Percentiles rank a stretch among this genome's conserved stretches.
These are phyloP conservation scores for Dicaeum eximium DNA, from an alignment of 2,113 vertebrate genomes.

Conservation along the genomic window DNA sequence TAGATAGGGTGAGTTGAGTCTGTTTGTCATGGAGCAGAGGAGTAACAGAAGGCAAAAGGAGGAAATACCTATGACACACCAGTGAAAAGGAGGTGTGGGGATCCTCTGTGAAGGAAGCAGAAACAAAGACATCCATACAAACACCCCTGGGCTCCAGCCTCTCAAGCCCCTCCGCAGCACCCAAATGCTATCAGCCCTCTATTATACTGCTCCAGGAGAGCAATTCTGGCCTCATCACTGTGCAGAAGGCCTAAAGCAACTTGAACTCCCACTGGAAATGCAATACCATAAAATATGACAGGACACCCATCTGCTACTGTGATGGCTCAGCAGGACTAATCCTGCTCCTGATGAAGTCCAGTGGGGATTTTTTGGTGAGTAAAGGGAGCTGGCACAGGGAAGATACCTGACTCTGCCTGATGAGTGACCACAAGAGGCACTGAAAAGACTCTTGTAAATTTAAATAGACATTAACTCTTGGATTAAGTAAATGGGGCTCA, in stretches of 20 bases:
- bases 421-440: neutral
- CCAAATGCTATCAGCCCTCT: neutral
- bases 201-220: neutral
- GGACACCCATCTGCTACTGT: neutral
- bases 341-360: neutral
- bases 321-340: neutral
- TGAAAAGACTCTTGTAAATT: neutral
- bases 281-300: neutral
- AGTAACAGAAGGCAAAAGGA: neutral
- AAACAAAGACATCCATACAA: neutral
- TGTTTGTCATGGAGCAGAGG: neutral
- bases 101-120: neutral
- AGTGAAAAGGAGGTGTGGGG: neutral
- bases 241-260: neutral
- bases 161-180: neutral
- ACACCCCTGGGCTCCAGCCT: accelerated
- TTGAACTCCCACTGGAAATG: neutral
- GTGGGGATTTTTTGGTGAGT: neutral
- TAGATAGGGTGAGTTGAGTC: neutral
- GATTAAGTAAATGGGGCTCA: neutral
- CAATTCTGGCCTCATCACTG: neutral
- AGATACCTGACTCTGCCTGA: neutral
- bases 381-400: neutral
- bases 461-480: neutral
- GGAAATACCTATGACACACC: neutral